Evolutionary conservation across 2,888 invertebrate genomes (phyloP).

Genomic region (Pristionchus exspectatus): DNA sequence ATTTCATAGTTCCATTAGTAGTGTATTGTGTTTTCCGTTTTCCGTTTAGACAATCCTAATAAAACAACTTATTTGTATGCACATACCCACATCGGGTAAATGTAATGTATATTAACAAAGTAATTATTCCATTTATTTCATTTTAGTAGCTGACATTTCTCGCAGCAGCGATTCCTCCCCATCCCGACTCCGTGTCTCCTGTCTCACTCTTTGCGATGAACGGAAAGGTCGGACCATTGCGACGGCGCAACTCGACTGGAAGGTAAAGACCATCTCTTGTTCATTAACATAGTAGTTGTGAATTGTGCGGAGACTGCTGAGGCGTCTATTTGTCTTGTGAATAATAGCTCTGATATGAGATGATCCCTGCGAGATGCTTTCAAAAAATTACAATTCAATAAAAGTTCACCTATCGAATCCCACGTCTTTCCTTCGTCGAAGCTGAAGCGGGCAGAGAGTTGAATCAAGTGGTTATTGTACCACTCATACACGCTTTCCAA

Average conservation of each 20-base stretch:
- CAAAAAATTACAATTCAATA: not conserved
- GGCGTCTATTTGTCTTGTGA: too few relatives aligned
- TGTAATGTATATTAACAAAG: too few relatives aligned
- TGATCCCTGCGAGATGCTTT: not conserved
- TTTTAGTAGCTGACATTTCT: not conserved
- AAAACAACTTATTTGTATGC: too few relatives aligned
- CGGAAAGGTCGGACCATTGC: not conserved
- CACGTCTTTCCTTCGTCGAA: not conserved
- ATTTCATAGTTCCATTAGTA: too few relatives aligned
- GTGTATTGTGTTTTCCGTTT: too few relatives aligned
- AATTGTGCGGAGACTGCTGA: too few relatives aligned
- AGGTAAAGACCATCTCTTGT: not conserved
- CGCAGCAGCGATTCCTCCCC: not conserved
- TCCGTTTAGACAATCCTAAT: too few relatives aligned
- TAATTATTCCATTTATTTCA: too few relatives aligned
- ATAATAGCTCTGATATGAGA: not conserved
- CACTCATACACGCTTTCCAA: not conserved
- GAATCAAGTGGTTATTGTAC: not conserved
- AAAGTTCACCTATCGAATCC: constrained; percentile 17
- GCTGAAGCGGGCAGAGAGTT: constrained; percentile 5
- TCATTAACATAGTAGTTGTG: not conserved
- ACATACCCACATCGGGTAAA: too few relatives aligned
- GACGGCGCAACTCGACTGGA: constrained; percentile 3
- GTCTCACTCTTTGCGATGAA: not conserved
- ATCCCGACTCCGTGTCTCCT: not conserved